These are phyloP conservation scores for Aphidius ervi DNA, from an alignment of 1,140 invertebrate genomes.

Conservation along the genomic window DNA sequence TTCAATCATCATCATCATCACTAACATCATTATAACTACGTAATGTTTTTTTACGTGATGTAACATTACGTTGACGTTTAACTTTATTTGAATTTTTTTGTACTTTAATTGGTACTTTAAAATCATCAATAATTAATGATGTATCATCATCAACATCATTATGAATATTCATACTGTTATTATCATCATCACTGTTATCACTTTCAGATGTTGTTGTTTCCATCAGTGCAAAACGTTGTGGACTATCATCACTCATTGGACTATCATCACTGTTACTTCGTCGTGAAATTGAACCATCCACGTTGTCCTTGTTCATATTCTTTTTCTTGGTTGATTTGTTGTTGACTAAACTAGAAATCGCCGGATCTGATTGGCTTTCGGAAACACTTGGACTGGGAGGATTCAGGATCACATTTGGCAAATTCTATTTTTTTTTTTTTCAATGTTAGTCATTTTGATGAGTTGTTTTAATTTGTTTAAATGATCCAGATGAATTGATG, in stretches of 20 bases:
- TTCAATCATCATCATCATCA: slow-evolving; percentile 26
- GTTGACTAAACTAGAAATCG: slow-evolving; percentile 49
- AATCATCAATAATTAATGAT: slow-evolving; percentile 14
- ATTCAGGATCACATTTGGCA: slow-evolving; percentile 35
- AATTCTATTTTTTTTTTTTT: slow-evolving; percentile 32
- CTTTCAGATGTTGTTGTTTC: not conserved
- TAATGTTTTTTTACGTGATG: slow-evolving; percentile 13
- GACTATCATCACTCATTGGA: not conserved
- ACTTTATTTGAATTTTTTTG: slow-evolving; percentile 20
- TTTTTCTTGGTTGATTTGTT: slow-evolving; percentile 22
- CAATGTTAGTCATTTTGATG: slow-evolving; percentile 9
- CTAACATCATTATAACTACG: slow-evolving; percentile 27
- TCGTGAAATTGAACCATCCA: slow-evolving; percentile 15
- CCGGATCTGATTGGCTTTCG: slow-evolving; percentile 45
- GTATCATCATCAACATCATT: slow-evolving; percentile 11
- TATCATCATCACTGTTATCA: slow-evolving; percentile 1
- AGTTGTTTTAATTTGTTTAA: slow-evolving; percentile 9
- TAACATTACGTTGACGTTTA: slow-evolving; percentile 13
- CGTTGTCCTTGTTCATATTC: slow-evolving; percentile 9
- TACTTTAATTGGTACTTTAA: slow-evolving; percentile 31
- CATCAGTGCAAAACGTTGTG: not conserved
- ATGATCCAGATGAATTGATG: slow-evolving; percentile 6
- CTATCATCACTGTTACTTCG: not conserved
- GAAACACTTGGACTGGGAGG: slow-evolving; percentile 27
- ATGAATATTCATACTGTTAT: slow-evolving; percentile 16